A percentile compares a stretch with the other conserved stretches of the same genome.
phyloP scores from a whole-genome alignment of 1,140 invertebrate species.

The Drosophila arawakana region DNA sequence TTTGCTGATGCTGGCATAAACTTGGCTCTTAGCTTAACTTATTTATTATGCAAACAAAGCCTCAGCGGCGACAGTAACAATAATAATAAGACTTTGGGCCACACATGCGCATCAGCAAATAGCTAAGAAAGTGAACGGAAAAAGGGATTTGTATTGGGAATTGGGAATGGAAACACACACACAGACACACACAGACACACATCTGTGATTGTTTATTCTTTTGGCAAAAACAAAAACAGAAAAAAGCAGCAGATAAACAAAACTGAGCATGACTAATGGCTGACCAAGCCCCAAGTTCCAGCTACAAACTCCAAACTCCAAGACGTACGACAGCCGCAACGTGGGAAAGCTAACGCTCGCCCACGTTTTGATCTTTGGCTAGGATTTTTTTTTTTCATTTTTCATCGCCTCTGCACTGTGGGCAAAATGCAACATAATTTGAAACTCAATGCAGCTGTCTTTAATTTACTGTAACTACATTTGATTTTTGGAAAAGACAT shows the following conservation, averaged over 20 bases:
- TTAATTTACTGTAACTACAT: no score
- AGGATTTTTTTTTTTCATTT: slow-evolving; percentile 17
- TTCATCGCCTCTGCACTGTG: no score
- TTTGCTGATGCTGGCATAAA: slow-evolving; percentile 43
- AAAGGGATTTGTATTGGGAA: slow-evolving; percentile 6
- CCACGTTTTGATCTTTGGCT: slow-evolving; percentile 48
- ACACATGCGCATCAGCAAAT: slow-evolving; percentile 33
- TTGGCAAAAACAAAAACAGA: slow-evolving; percentile 16
- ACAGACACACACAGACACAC: slow-evolving; percentile 4
- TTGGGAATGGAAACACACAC: slow-evolving; percentile 14
- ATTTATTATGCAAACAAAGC: slow-evolving; percentile 47
- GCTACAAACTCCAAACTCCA: no score
- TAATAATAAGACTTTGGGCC: slow-evolving; percentile 30
- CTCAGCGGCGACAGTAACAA: slow-evolving; percentile 4
- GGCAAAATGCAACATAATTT: no score
- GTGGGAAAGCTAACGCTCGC: slow-evolving; percentile 44
- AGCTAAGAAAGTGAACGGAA: slow-evolving; percentile 17
- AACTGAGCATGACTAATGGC: slow-evolving; percentile 50
- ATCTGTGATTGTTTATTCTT: slow-evolving; percentile 45
- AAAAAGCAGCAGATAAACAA: slow-evolving; percentile 33
- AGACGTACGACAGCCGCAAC: slow-evolving; percentile 17
- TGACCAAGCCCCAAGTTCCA: slow-evolving; percentile 45
- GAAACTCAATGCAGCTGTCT: no score
- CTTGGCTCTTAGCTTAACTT: slow-evolving; percentile 39
- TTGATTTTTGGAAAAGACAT: no score